A percentile compares a stretch with the other conserved stretches of the same genome.
Evolutionary conservation across 2,797 vertebrate species (phyloP).

Genomic region (Brachyrhaphis roseni): DNA sequence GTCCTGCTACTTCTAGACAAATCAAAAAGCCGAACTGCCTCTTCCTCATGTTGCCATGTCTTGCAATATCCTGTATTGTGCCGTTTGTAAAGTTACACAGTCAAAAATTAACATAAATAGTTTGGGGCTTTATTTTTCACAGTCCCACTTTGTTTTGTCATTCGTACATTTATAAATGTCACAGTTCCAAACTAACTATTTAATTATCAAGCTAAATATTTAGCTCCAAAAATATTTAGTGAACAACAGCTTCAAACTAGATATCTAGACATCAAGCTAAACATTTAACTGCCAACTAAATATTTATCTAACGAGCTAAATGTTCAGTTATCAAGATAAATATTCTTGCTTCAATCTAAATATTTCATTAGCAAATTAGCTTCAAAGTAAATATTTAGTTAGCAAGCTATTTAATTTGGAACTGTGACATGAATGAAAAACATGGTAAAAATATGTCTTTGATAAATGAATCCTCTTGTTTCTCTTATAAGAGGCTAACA

Average conservation of each 20-base stretch:
- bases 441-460: not conserved
- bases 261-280: too few relatives aligned
- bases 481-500: not conserved
- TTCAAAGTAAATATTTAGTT: not conserved
- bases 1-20: not conserved
- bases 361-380: too few relatives aligned
- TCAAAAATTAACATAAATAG: not conserved
- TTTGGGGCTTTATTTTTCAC: not conserved
- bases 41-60: not conserved
- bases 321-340: too few relatives aligned
- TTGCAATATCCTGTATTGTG: not conserved
- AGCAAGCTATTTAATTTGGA: not conserved
- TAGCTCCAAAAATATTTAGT: too few relatives aligned
- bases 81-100: too few relatives aligned
- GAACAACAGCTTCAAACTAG: too few relatives aligned
- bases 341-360: too few relatives aligned
- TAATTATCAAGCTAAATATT: too few relatives aligned
- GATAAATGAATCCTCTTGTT: not conserved
- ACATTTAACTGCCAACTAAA: too few relatives aligned
- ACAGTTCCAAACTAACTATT: too few relatives aligned
- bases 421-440: not conserved
- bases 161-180: too few relatives aligned
- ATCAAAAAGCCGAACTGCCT: not conserved
- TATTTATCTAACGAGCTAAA: too few relatives aligned
- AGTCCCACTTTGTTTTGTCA: not conserved